Percentiles rank a stretch among this genome's conserved stretches.
Evolutionary conservation across 2,113 vertebrate genomes (phyloP).

Genomic region (Antigone vipio): DNA sequence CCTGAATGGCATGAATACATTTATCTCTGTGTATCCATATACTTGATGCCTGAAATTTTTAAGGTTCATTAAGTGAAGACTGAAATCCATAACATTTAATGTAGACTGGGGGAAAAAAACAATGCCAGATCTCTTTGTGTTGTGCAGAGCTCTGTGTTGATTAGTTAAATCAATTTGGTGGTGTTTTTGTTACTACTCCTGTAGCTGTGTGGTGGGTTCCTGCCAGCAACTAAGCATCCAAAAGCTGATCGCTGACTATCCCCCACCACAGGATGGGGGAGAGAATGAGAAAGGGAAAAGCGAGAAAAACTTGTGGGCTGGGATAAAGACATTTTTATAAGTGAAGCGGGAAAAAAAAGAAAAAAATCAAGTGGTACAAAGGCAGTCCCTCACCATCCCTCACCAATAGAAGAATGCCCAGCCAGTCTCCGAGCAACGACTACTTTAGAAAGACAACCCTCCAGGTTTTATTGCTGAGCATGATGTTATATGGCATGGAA

Average conservation of each 20-base stretch:
- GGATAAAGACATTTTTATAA: no score
- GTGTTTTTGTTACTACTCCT: neutral
- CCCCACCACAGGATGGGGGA: neutral
- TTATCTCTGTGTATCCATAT: neutral
- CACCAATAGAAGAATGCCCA: neutral
- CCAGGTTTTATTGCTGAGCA: no score
- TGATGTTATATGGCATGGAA: no score
- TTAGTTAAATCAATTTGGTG: neutral
- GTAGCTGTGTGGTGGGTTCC: neutral
- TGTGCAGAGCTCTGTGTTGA: neutral
- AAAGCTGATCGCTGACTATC: neutral
- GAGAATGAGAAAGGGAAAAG: no score
- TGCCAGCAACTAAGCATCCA: neutral
- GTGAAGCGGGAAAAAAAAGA: neutral
- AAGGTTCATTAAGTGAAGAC: neutral
- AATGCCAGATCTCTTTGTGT: neutral
- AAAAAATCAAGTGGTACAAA: neutral
- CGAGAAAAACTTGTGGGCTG: no score
- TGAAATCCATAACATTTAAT: neutral
- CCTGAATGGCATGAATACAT: neutral
- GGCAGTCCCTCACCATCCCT: neutral
- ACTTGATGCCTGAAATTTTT: no score
- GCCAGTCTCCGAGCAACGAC: no score
- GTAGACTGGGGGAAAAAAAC: neutral
- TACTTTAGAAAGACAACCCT: no score